A percentile compares a stretch with the other conserved stretches of the same genome.
phyloP scores from a whole-genome alignment of 1,140 invertebrate genomes.

The Sycobia sp. region DNA sequence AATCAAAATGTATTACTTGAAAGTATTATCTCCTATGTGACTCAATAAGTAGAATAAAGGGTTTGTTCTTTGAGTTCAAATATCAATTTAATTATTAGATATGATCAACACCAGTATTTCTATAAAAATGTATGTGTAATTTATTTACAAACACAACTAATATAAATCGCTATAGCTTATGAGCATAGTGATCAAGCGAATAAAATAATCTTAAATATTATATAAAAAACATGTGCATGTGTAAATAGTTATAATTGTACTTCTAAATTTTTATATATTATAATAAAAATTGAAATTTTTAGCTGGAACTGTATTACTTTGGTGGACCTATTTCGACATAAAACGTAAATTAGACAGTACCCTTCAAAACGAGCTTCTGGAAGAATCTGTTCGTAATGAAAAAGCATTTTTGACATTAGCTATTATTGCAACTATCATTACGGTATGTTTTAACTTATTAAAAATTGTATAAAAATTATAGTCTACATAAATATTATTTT shows the following conservation, averaged over 20 bases:
- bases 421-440: slow-evolving; percentile 86
- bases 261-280: slow-evolving; percentile 18
- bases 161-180: no score
- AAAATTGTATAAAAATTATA: slow-evolving; percentile 15
- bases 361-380: slow-evolving; percentile 64
- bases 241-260: no score
- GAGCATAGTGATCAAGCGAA: no score
- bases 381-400: slow-evolving; percentile 85
- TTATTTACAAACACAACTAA: no score
- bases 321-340: slow-evolving; percentile 87
- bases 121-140: no score
- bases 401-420: slow-evolving; percentile 82
- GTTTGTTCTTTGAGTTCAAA: no score
- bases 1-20: not conserved
- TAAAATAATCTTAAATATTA: slow-evolving; percentile 1
- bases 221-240: no score
- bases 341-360: slow-evolving; percentile 72
- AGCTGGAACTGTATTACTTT: slow-evolving; percentile 79
- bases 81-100: no score
- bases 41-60: no score
- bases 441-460: slow-evolving; percentile 65
- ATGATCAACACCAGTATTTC: no score
- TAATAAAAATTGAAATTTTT: slow-evolving; percentile 31
- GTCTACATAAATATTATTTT: slow-evolving; percentile 35
- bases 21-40: no score